Evolutionary conservation across 1,140 invertebrate species (phyloP).

Genomic region (Patella vulgata): DNA sequence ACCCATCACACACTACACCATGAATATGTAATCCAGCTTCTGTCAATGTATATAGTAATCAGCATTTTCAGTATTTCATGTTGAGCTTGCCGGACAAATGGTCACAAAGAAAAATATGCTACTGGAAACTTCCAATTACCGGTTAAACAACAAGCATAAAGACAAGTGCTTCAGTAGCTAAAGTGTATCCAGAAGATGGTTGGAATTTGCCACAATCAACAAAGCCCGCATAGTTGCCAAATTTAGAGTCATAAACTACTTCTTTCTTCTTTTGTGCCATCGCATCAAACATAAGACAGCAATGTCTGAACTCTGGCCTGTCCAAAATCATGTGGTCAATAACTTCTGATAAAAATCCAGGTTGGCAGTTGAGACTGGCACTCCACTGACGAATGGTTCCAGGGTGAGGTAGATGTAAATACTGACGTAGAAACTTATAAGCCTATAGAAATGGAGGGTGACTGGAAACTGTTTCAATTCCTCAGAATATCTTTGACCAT

Average conservation of each 20-base stretch:
- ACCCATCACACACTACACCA: conserved; percentile 7
- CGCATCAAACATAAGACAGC: conserved; percentile 1
- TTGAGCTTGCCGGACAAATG: not conserved
- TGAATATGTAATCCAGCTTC: not conserved
- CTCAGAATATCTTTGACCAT: conserved; percentile 2
- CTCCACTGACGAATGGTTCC: not conserved
- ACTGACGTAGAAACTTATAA: not conserved
- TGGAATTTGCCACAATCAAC: conserved; percentile 2
- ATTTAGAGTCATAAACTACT: not conserved
- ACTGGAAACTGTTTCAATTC: conserved; percentile 4
- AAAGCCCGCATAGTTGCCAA: not conserved
- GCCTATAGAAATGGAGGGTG: conserved; percentile 8
- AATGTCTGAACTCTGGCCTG: not conserved
- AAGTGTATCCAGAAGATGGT: not conserved
- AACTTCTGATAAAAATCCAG: too few species aligned
- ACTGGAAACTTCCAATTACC: not conserved
- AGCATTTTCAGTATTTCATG: not conserved
- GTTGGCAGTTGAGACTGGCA: not conserved
- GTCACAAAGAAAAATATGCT: conserved; percentile 5
- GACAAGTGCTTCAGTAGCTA: not conserved
- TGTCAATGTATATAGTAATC: not conserved
- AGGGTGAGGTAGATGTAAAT: conserved; percentile 4
- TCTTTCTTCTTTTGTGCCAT: not conserved
- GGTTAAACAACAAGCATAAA: not conserved
- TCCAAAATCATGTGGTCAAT: not conserved